Evolutionary conservation across 1,140 invertebrate genomes (phyloP), one percentile per base, ranked within the genome.

Genomic region (Brachionus rotundiformis): DNA sequence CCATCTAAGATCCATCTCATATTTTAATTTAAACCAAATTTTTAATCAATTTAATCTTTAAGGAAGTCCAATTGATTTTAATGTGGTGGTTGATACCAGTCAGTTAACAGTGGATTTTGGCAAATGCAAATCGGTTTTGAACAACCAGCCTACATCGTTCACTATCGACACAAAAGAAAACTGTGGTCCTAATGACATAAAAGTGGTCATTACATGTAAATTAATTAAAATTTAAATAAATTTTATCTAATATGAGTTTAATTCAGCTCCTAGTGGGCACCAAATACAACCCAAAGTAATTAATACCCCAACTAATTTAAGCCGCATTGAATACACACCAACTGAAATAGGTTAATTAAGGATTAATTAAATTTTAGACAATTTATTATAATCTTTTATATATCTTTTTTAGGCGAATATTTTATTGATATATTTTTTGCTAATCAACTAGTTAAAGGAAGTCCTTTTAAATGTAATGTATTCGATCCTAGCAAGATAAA

Each of bases 391-490:
- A 68, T 33, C 29, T 33, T 68, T 29, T 29, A 47, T 49, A 25
- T 49, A 61, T 61, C 23, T 27, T 10, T 31, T 39, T 11, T 61
- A 59, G 76, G 79, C 23, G 79, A 81, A 68, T 47, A 63, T 33
- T 81, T 44, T 41, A 81, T 81, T 65, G 63, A 81, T 33, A 81
- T 81, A 31, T 81, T 47, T 49, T 41, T 65, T 63, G 63, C 41
- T 7, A 54, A 81, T 65, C 54, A 81, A 49, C 33, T 81, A 11
- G 23, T 81, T 27, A 63, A 81, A 39, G 79, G 59, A 16, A 87
- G 87, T 83, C 88, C 88, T 27, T 87, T 85, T 82, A 82, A 83
- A 16, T 84, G 87, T 11, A 84, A 84, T 23, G 87, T 88, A 4
- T 88, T 84, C 83, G 87, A 88, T 83, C 86, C 87, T 10, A 83